Evolutionary conservation across 1,140 invertebrate genomes (phyloP), one percentile per base, ranked within the genome.

Genomic region (Stratiolaelaps scimitus): DNA sequence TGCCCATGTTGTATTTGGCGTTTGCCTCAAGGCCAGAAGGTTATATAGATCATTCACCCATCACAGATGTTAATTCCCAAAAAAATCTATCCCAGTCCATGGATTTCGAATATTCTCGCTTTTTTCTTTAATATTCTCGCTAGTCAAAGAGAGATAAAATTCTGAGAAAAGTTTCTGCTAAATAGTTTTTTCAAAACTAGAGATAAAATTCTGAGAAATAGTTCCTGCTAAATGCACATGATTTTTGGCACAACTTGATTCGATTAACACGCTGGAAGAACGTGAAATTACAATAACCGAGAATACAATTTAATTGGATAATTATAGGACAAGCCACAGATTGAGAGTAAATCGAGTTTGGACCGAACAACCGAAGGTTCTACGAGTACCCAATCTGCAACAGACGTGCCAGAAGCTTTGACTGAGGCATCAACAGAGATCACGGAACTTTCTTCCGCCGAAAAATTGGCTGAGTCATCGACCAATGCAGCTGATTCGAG

Each of bases 231-330:
- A 48, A 23, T 28, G 15, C 5, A 56, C 15, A 43, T 28, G 19
- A 40, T n/a, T 43, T 30, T 43, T 45, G 44, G 48, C n/a, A 67
- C 19, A 30, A 44, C 40, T 40, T 17, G 45, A 69, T 20, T 56
- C 15, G 68, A 23, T 20, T n/a, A 29, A 40, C 17, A 60, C 20
- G 67, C 66, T 26, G 43, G 28, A 17, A 28, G 10, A 20, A 47
- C 19, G 23, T 28, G 20, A 69, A 53, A n/a, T n/a, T n/a, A n/a
- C n/a, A n/a, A n/a, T n/a, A 29, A 26, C 17, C 19, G 19, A 20
- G 19, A n/a, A 43, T 29, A n/a, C 28, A 43, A 20, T 10, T 20
- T 19, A 29, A n/a, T 19, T 65, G 43, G 6, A 64, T 19, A 23
- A 34, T 40, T 40, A 64, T 20, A 34, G 19, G 40, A 64, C 30